Base-by-base conservation (phyloP, 1,140 invertebrate genomes). In the Hirudo medicinalis region DNA sequence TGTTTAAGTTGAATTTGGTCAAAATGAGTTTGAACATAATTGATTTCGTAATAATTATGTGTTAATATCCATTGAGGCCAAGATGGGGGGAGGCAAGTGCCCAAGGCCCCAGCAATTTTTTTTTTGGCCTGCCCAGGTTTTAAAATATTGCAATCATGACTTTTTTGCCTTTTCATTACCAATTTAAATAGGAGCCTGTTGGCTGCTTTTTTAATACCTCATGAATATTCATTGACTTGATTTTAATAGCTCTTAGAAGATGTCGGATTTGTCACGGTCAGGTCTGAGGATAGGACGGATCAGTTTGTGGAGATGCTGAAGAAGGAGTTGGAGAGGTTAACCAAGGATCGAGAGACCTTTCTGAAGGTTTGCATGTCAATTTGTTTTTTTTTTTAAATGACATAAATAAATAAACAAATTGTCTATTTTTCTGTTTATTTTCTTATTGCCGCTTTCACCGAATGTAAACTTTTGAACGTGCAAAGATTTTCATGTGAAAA, bases 221-320 rank as follows among this genome's bases (percentile, higher is more conserved):
- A 36, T 27, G 73, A 72, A 49, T 72, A 29, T 55, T 49, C 4
- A 49, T 36, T 36, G 2, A 3, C 32, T 36, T 63, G 60, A 15
- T 40, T 74, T n/a, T 60, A 73, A n/a, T 57, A 82, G 80, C 75
- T 83, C 8, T 73, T 84, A 60, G 80, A 82, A 72, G 75, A 78
- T 36, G 79, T 79, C 54, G 86, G 86, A 32, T 87, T 87, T 77
- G 76, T 76, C 8, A 79, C 83, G 66, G 83, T 87, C 5, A 73
- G 79, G 32, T 84, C 84, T 0, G 79, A 84, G 70, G 85, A 87
- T 74, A 81, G 80, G 71, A 85, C 86, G 5, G 75, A 80, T 55
- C 78, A 83, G 70, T 87, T 87, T 77, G 77, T 84, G 54, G 78
- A 83, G 17, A 83, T 85, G 73, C 75, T 87, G n/a, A 73, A 82